Percentiles rank a stretch among this genome's conserved stretches.
Conservation (phyloP, 2,888 invertebrate species). For the Allygus modestus region DNA sequence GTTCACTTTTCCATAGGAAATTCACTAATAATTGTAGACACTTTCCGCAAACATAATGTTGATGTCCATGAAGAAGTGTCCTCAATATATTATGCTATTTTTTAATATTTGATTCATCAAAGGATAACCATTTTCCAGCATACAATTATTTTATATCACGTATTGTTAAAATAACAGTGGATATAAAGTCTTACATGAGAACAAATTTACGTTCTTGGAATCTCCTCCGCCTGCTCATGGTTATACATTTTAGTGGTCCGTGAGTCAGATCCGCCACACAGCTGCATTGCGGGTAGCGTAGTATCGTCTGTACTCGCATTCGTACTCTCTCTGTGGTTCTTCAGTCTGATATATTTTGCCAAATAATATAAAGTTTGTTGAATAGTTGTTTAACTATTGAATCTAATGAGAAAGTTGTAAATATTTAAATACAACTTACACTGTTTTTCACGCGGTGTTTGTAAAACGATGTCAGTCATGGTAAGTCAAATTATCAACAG, state of each 20-base stretch:
- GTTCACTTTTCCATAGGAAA: no score
- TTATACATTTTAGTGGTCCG: neutral
- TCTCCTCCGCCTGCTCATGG: no score
- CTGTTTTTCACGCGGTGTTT: neutral
- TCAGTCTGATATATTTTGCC: neutral
- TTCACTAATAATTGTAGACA: no score
- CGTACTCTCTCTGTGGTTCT: neutral
- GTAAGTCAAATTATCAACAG: neutral
- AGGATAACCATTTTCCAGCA: no score
- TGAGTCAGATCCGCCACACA: constrained; percentile 18
- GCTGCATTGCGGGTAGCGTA: constrained; percentile 52
- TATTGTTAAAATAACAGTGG: no score
- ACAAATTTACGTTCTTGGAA: no score
- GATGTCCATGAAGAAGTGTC: no score
- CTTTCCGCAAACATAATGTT: no score
- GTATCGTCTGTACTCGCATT: constrained; percentile 37
- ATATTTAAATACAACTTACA: neutral
- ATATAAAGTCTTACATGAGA: no score
- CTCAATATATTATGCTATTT: no score
- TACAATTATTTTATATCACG: no score
- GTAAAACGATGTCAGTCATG: constrained; percentile 47
- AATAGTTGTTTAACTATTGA: neutral
- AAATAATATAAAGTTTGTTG: neutral
- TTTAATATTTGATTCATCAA: no score
- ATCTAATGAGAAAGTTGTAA: neutral